These are phyloP conservation scores for Upupa epops DNA, from an alignment of 2,113 vertebrate species.

Conservation along the genomic window DNA sequence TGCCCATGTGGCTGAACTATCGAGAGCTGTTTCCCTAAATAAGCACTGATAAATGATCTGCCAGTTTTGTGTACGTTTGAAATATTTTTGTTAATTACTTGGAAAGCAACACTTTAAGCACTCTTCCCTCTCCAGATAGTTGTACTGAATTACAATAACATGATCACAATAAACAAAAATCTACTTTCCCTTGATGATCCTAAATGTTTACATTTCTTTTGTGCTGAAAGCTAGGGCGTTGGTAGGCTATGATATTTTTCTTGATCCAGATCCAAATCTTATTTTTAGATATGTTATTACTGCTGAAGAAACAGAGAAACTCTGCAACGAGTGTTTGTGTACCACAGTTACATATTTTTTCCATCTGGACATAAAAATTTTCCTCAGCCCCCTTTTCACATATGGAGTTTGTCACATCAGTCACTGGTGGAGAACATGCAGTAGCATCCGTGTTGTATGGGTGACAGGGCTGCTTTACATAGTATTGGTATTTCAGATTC, in stretches of 20 bases:
- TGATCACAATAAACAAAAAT: slow-evolving; percentile 52
- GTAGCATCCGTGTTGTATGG: slow-evolving; percentile 56
- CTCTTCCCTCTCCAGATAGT: slow-evolving; percentile 13
- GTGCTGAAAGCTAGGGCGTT: background rate
- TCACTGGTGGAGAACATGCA: slow-evolving; percentile 52
- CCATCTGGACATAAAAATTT: slow-evolving; percentile 51
- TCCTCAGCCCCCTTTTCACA: slow-evolving; percentile 56
- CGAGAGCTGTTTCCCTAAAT: background rate
- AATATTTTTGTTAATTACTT: slow-evolving; percentile 55
- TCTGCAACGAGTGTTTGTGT: slow-evolving; percentile 50
- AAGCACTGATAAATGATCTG: slow-evolving; percentile 12
- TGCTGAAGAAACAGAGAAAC: slow-evolving; percentile 46
- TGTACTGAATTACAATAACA: slow-evolving; percentile 16
- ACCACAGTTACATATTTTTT: slow-evolving; percentile 58
- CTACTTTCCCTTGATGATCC: background rate
- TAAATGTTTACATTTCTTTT: slow-evolving; percentile 14
- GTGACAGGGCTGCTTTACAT: slow-evolving; percentile 66
- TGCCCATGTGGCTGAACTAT: background rate
- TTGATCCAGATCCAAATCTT: slow-evolving; percentile 30
- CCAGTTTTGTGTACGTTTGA: background rate
- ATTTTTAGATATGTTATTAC: slow-evolving; percentile 52
- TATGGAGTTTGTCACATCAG: slow-evolving; percentile 64
- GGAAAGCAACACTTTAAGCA: slow-evolving; percentile 42
- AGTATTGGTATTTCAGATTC: slow-evolving; percentile 31
- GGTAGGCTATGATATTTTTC: slow-evolving; percentile 30